Conservation (phyloP, 92 coral and sea anemone species). For the Anthopleura xanthogrammica region DNA sequence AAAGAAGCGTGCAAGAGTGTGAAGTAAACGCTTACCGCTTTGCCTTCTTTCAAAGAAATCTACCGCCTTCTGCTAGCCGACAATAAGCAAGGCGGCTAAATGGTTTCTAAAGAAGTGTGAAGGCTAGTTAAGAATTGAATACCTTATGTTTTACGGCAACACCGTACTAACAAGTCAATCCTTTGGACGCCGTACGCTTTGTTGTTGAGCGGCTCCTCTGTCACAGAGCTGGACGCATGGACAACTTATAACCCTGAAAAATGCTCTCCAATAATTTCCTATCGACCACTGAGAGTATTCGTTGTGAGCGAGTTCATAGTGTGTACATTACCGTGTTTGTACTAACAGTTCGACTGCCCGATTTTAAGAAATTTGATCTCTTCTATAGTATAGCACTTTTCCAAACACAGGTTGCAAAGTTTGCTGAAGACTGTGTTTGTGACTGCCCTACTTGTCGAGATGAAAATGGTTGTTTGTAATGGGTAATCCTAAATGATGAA, state of each 20-base stretch:
- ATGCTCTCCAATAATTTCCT: neutral
- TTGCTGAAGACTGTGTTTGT: constrained; percentile 75
- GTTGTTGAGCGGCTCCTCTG: constrained; percentile 15
- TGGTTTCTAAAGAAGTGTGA: constrained; percentile 24
- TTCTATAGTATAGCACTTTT: constrained; percentile 61
- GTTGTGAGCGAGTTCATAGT: constrained; percentile 24
- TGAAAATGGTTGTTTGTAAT: constrained; percentile 38
- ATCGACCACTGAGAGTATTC: constrained; percentile 1
- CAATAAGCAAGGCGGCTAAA: constrained; percentile 38
- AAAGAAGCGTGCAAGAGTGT: constrained; percentile 40
- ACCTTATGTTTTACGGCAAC: constrained; percentile 37
- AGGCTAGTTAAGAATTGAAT: constrained; percentile 25
- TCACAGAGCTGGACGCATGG: neutral
- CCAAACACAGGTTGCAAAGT: constrained; percentile 89
- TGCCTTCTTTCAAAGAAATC: constrained; percentile 8
- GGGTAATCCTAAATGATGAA: constrained; percentile 30
- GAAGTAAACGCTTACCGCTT: constrained; percentile 49
- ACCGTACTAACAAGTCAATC: constrained; percentile 17
- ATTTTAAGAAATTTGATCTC: constrained; percentile 90
- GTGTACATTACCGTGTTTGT: constrained; percentile 79
- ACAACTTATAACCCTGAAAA: neutral
- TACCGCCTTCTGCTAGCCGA: constrained; percentile 27
- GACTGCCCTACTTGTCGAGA: constrained; percentile 47
- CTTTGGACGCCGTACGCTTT: constrained; percentile 23
- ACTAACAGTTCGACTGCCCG: constrained; percentile 75